Conservation (phyloP, 2,797 vertebrate species). For the Myotis daubentonii region DNA sequence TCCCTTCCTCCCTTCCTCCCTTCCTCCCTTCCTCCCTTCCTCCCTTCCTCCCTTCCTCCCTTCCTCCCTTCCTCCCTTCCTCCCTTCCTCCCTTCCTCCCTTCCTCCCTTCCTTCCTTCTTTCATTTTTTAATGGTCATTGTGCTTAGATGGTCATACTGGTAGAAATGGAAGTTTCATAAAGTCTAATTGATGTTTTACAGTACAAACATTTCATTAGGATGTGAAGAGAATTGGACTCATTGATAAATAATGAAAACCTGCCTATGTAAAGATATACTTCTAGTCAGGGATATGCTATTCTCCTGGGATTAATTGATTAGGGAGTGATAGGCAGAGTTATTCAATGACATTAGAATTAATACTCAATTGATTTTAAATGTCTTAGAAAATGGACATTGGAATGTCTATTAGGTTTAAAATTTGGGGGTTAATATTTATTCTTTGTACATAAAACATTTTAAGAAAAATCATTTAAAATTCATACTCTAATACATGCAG, state of each 20-base stretch:
- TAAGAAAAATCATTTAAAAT: neutral
- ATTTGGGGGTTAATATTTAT: neutral
- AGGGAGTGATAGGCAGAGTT: neutral
- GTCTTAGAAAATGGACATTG: conserved; percentile 1
- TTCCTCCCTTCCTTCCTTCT: fast-evolving
- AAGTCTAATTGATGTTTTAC: neutral
- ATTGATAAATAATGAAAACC: neutral
- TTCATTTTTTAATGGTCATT: neutral
- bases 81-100: fast-evolving
- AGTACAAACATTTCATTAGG: neutral
- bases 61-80: fast-evolving
- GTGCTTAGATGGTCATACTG: neutral
- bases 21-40: fast-evolving
- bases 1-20: no score
- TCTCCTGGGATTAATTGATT: neutral
- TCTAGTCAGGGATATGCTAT: neutral
- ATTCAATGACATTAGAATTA: neutral
- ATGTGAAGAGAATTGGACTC: neutral
- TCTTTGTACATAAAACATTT: neutral
- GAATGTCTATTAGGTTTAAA: neutral
- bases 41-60: fast-evolving
- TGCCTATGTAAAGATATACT: neutral
- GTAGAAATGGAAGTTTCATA: neutral
- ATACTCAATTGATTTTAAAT: neutral
- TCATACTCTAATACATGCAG: neutral